phyloP scores from a whole-genome alignment of 92 coral and sea anemone species.

The Siderastrea radians region DNA sequence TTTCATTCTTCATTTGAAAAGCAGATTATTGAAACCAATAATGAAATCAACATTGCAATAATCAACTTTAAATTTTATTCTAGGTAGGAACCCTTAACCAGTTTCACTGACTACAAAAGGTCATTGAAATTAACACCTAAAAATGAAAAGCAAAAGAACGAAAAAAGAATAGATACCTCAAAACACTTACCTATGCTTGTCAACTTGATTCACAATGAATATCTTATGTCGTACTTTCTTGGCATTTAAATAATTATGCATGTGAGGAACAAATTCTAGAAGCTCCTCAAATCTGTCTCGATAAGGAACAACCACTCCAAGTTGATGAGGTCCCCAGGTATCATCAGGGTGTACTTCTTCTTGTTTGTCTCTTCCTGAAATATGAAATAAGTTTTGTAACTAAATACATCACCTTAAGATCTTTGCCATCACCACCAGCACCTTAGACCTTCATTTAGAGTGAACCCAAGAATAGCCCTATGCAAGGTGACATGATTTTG shows the following conservation, averaged over 20 bases:
- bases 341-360: slow-evolving; percentile 37
- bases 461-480: too few relatives aligned
- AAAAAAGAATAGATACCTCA: neutral
- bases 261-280: slow-evolving; percentile 95
- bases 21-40: too few relatives aligned
- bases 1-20: too few relatives aligned
- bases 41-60: too few relatives aligned
- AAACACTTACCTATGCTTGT: slow-evolving; percentile 85
- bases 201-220: slow-evolving; percentile 92
- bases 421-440: too few relatives aligned
- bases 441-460: too few relatives aligned
- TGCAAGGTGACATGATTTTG: too few relatives aligned
- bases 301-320: slow-evolving; percentile 96
- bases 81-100: too few relatives aligned
- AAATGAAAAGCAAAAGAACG: neutral
- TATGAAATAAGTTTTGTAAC: neutral
- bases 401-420: too few relatives aligned
- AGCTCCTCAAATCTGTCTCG: slow-evolving; percentile 97
- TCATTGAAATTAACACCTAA: too few relatives aligned
- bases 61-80: too few relatives aligned
- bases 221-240: slow-evolving; percentile 91
- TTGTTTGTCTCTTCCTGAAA: neutral
- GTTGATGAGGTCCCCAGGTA: slow-evolving; percentile 89
- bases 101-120: too few relatives aligned
- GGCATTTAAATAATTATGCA: slow-evolving; percentile 87